Evolutionary conservation across 2,113 vertebrate species (phyloP).

Genomic region (Neopipo cinnamomea): DNA sequence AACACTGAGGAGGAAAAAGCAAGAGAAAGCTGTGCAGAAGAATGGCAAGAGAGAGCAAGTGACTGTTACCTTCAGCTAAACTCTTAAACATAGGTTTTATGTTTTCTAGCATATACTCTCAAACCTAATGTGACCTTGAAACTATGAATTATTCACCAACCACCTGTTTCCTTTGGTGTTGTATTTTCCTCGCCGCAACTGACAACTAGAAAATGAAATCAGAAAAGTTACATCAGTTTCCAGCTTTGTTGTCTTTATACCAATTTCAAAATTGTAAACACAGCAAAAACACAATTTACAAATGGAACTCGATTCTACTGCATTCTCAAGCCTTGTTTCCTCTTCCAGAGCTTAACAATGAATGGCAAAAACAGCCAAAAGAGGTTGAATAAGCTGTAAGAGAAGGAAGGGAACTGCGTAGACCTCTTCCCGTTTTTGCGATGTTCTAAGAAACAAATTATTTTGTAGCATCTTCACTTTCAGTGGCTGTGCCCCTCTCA

Average conservation of each 20-base stretch:
- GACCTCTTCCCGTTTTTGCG: neutral
- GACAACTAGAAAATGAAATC: constrained; percentile 59
- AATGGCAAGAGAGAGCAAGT: neutral
- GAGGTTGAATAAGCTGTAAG: neutral
- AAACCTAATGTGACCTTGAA: neutral
- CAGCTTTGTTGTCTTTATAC: neutral
- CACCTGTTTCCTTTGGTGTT: neutral
- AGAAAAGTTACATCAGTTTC: constrained; percentile 35
- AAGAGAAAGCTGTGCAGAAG: neutral
- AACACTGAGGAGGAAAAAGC: neutral
- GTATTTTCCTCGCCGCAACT: neutral
- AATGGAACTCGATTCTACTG: neutral
- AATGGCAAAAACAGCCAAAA: neutral
- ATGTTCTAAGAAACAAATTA: neutral
- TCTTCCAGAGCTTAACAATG: neutral
- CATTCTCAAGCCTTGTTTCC: neutral
- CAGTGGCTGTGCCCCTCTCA: neutral
- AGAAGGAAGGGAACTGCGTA: neutral
- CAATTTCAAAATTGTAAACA: neutral
- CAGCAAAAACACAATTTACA: neutral
- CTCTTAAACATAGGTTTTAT: neutral
- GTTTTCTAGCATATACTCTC: neutral
- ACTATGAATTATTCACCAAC: constrained; percentile 22
- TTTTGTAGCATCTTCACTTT: neutral
- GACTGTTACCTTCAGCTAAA: neutral